phyloP scores from a whole-genome alignment of 1,140 invertebrate species.

The Neodiprion virginianus region DNA sequence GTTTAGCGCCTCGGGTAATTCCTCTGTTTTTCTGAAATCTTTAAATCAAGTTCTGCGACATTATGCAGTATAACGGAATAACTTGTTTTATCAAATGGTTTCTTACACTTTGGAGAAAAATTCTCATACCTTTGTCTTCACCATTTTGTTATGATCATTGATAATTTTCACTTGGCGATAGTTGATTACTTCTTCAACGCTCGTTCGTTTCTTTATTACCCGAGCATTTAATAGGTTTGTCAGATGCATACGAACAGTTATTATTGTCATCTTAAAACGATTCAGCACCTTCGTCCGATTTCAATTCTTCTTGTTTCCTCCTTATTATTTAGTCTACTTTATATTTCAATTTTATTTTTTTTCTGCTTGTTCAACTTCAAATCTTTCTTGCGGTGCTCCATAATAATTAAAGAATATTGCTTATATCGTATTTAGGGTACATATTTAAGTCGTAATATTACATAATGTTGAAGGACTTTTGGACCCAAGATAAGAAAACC shows the following conservation, averaged over 20 bases:
- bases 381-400: not conserved
- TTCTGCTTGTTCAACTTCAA: conserved; percentile 6
- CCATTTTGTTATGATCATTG: not conserved
- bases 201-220: conserved; percentile 27
- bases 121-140: not conserved
- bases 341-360: not conserved
- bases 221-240: conserved; percentile 37
- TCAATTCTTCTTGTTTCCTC: conserved; percentile 18
- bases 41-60: too few relatives aligned
- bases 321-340: not conserved
- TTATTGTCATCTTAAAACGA: conserved; percentile 59
- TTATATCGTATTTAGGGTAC: conserved; percentile 4
- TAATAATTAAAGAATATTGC: conserved; percentile 13
- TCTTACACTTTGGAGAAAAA: not conserved
- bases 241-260: conserved; percentile 49
- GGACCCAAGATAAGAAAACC: conserved; percentile 56
- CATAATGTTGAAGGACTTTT: conserved; percentile 41
- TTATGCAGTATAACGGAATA: too few relatives aligned
- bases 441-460: not conserved
- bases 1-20: conserved; percentile 43
- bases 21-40: conserved; percentile 1
- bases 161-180: not conserved
- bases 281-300: conserved; percentile 41
- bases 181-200: not conserved
- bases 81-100: too few relatives aligned